Base-by-base conservation (phyloP, 2,888 invertebrate species). In the Nomada hirtipes region DNA sequence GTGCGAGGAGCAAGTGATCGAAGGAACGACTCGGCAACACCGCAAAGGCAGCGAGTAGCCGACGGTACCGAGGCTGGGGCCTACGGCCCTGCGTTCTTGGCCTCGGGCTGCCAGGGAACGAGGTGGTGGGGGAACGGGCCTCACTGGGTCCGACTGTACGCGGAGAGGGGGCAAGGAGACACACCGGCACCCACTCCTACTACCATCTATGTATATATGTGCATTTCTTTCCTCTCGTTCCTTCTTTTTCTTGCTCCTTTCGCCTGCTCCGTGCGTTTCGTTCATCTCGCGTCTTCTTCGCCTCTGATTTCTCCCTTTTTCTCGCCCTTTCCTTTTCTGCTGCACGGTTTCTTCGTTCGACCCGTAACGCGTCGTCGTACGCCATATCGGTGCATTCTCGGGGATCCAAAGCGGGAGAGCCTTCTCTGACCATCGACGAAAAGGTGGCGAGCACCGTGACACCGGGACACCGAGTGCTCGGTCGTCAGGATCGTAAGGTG, bases 21-120 rank as follows among this genome's bases (percentile, higher is more conserved):
- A 70, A 76, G 76, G 88, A 85, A 78, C 36, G 89, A 89, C 84
- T 82, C 88, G 92, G 92, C 92, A 92, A 92, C 92, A 86, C 85
- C 88, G 92, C 92, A 88, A 88, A 87, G 85, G 86, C 83, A 76
- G 82, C 84, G 85, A 88, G 85, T 84, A 87, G 86, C 86, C 84
- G 82, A 61, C 83, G 85, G 82, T 79, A 75, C 87, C 82, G 80
- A 82, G 76, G 85, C 78, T 81, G 86, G 86, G 88, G 88, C 89
- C 89, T 91, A 88, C 89, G 91, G 89, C 88, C 89, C 88, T 88
- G 88, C 83, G 85, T 88, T 90, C 90, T 90, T 88, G 91, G 90
- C 91, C 91, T 87, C 90, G 90, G 92, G 90, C 92, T 87, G 70
- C 36, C 79, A n/a, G 59, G 68, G 69, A 55, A 57, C 80, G 82